Evolutionary conservation across 2,113 vertebrate species (phyloP), one percentile per base, ranked within the genome.

Genomic region (Tympanuchus pallidicinctus): DNA sequence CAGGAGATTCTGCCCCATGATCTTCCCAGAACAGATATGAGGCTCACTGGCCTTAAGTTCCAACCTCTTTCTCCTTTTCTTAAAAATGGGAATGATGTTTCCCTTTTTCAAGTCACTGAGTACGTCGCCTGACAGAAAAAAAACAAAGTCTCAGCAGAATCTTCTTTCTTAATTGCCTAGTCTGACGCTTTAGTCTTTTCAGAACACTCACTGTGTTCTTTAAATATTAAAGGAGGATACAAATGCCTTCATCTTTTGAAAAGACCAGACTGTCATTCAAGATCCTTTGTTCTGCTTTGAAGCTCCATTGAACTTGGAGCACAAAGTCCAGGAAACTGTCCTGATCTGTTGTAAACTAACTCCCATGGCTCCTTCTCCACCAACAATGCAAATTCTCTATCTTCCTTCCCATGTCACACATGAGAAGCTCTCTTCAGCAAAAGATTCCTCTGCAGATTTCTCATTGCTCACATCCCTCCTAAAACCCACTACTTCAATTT

Each of bases 221-320:
- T 86, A 95, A 95, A 91, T 91, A 97, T 94, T 93, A 91, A 95
- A 86, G 82, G 52, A 77, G 6, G 18, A 86, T 82, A 70, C 42
- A 94, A 91, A 61, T 25, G 47, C 42, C 85, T 80, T 88, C 47
- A 80, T 77, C 82, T 88, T 91, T 74, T 86, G 79, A 91, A 89
- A 91, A 94, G 52, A 38, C 69, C 82, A 78, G 82, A 92, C 27
- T 83, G 67, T 74, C 82, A 94, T 83, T 40, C 30, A 14, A 81
- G 88, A 86, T 86, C 70, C 85, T 75, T 71, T 18, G 0, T 90
- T 95, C 52, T 61, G 47, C 42, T 75, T 71, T 88, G 90, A 83
- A 90, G 61, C 21, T 83, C 69, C 61, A 75, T 8, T 94, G 90
- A 94, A 92, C 86, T 69, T 81, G 57, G 61, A 94, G n/a, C 47